Evolutionary conservation across 2,888 invertebrate genomes (phyloP).

Genomic region (Ormyrus nitidulus): DNA sequence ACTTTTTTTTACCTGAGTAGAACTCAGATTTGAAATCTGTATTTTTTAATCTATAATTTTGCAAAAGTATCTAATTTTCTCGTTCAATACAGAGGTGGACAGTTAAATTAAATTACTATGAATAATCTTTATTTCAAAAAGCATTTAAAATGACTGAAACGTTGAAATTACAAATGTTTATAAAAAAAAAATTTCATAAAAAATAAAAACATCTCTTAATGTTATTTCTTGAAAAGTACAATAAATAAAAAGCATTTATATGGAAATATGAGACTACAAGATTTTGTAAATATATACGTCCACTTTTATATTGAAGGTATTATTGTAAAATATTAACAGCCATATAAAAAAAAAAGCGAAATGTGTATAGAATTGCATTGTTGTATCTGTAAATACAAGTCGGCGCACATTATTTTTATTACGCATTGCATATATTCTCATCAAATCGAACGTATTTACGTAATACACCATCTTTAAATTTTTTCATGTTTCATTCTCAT

Average conservation of each 20-base stretch:
- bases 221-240: not conserved
- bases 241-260: not conserved
- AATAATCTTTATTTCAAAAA: constrained; percentile 18
- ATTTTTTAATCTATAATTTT: no score
- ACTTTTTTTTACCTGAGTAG: no score
- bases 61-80: not conserved
- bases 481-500: constrained; percentile 10
- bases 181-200: not conserved
- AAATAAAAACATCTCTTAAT: not conserved
- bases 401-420: constrained; percentile 26
- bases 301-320: not conserved
- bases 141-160: constrained; percentile 12
- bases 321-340: constrained; percentile 28
- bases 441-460: not conserved
- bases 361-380: constrained; percentile 4
- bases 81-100: not conserved
- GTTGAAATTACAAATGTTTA: not conserved
- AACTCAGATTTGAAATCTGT: no score
- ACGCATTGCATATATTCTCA: constrained; percentile 25
- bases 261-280: not conserved
- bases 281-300: constrained; percentile 23
- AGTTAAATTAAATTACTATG: not conserved
- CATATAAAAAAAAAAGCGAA: constrained; percentile 7
- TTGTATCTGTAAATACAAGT: constrained; percentile 31
- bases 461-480: constrained; percentile 5